A percentile compares a stretch with the other conserved stretches of the same genome.
phyloP scores from a whole-genome alignment of 2,113 vertebrate species.

The Sturnira hondurensis region DNA sequence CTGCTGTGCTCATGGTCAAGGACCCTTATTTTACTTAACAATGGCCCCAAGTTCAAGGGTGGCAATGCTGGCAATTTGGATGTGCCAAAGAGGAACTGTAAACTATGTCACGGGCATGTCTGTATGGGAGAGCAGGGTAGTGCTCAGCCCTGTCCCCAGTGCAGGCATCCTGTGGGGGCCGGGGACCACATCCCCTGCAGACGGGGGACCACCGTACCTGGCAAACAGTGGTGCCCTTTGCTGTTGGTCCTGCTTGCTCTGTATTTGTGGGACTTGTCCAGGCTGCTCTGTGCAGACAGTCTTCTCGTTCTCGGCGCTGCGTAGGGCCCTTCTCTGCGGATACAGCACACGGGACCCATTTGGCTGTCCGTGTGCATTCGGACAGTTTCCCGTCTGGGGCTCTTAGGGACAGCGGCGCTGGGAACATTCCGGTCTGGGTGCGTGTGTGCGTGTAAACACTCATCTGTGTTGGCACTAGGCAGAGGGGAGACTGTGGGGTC shows the following conservation, averaged over 20 bases:
- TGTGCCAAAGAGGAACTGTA: not conserved
- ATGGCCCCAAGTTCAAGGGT: not conserved
- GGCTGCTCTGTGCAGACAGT: not conserved
- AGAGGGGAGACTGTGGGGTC: not conserved
- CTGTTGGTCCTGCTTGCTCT: not conserved
- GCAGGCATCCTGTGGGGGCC: not conserved
- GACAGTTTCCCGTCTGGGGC: not conserved
- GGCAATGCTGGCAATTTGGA: not conserved
- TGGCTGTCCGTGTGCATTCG: not conserved
- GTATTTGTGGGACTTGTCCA: not conserved
- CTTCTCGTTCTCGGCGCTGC: not conserved
- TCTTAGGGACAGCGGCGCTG: not conserved
- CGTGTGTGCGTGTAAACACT: not conserved
- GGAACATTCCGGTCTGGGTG: not conserved
- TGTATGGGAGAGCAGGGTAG: not conserved
- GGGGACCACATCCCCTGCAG: too few species aligned
- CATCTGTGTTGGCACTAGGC: too few species aligned
- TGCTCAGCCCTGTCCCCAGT: not conserved
- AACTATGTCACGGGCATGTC: not conserved
- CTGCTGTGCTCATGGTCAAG: not conserved
- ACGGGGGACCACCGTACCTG: not conserved
- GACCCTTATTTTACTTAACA: not conserved
- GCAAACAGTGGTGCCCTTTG: not conserved
- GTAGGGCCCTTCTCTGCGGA: rapidly evolving
- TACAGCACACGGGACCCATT: not conserved